phyloP scores from a whole-genome alignment of 2,113 vertebrate species.

The Mohoua ochrocephala region DNA sequence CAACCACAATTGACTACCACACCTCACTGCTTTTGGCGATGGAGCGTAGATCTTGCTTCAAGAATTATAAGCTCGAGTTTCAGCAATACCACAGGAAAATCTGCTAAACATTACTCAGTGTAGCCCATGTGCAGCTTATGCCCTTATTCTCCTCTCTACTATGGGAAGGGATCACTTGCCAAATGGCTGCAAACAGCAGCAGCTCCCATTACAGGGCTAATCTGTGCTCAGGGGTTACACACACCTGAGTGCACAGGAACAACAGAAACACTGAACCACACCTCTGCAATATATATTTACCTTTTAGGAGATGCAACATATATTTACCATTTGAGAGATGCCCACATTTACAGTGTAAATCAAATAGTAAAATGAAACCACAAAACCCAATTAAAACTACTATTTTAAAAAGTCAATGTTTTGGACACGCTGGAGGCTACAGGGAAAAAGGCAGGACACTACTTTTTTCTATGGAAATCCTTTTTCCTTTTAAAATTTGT shows the following conservation, averaged over 20 bases:
- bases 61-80: neutral
- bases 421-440: neutral
- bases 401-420: neutral
- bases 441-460: neutral
- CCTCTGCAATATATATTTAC: neutral
- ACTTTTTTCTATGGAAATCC: neutral
- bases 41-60: neutral
- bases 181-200: neutral
- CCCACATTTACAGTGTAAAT: neutral
- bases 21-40: neutral
- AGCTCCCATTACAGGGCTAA: neutral
- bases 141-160: neutral
- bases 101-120: neutral
- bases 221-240: neutral
- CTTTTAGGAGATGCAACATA: neutral
- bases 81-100: neutral
- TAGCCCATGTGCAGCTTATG: neutral
- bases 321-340: neutral
- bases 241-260: neutral
- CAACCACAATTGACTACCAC: neutral
- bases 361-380: neutral
- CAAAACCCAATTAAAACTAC: neutral
- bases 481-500: constrained; percentile 8
- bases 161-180: neutral
- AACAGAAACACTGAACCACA: neutral